phyloP scores from a whole-genome alignment of 2,888 invertebrate species.

The Dysmachus trigonus region DNA sequence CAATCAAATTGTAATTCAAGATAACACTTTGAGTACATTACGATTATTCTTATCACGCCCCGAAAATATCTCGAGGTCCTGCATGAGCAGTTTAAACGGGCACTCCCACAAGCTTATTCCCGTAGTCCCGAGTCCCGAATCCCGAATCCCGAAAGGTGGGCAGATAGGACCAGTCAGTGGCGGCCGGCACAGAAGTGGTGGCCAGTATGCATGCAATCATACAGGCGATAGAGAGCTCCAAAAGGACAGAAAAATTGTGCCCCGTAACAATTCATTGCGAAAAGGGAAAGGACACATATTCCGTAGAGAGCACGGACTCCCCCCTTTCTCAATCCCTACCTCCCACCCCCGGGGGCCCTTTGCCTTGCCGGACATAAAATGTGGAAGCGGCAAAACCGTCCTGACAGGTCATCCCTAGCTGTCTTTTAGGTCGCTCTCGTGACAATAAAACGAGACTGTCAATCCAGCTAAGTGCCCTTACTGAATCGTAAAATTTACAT shows the following conservation, averaged over 20 bases:
- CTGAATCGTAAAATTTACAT: slow-evolving; percentile 41
- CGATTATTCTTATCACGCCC: slow-evolving; percentile 50
- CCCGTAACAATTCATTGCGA: slow-evolving; percentile 34
- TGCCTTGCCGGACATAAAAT: slow-evolving; percentile 17
- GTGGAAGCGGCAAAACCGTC: slow-evolving; percentile 29
- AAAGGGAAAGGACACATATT: slow-evolving; percentile 2
- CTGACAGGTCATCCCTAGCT: slow-evolving; percentile 41
- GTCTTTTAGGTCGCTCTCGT: slow-evolving; percentile 34
- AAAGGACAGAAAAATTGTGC: slow-evolving; percentile 24
- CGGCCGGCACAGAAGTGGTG: too few relatives aligned
- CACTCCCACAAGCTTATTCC: slow-evolving; percentile 29
- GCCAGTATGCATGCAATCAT: slow-evolving; percentile 16
- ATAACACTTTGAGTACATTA: slow-evolving; percentile 53
- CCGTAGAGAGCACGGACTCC: background rate
- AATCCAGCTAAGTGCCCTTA: slow-evolving; percentile 39
- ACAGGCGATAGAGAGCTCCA: slow-evolving; percentile 14
- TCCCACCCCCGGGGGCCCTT: too few relatives aligned
- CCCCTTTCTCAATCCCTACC: too few relatives aligned
- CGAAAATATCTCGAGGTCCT: slow-evolving; percentile 43
- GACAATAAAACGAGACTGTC: slow-evolving; percentile 41
- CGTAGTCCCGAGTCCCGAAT: background rate
- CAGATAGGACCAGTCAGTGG: slow-evolving; percentile 1
- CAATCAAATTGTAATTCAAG: slow-evolving; percentile 54
- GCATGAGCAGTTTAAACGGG: slow-evolving; percentile 27
- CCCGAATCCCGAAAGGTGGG: background rate